These are phyloP conservation scores for Myiotriccus ornatus DNA, from an alignment of 2,797 vertebrate genomes.

Conservation along the genomic window DNA sequence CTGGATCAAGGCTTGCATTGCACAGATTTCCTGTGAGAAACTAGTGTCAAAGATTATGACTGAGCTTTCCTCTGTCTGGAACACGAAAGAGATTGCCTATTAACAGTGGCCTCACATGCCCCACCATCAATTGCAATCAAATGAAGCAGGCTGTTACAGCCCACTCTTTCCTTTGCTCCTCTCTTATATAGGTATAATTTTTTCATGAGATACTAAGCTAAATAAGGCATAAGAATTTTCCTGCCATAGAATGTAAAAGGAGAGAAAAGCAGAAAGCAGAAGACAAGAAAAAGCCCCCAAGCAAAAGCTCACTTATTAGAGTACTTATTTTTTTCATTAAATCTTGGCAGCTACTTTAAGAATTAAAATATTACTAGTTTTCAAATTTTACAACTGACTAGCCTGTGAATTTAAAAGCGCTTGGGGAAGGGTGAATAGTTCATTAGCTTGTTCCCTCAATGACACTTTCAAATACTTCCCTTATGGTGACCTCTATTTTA, in stretches of 20 bases:
- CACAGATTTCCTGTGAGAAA: neutral
- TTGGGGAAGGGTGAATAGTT: conserved; percentile 55
- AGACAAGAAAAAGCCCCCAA: neutral
- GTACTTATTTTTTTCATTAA: conserved; percentile 30
- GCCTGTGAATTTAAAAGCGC: conserved; percentile 54
- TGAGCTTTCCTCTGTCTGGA: neutral
- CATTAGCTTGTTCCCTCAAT: conserved; percentile 62
- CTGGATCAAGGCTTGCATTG: neutral
- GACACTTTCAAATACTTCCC: conserved; percentile 67
- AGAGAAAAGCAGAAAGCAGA: neutral
- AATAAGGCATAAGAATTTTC: neutral
- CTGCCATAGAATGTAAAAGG: neutral
- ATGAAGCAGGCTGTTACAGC: neutral
- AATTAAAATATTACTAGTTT: conserved; percentile 55
- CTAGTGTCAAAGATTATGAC: neutral
- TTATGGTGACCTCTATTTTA: conserved; percentile 70
- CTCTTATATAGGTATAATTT: neutral
- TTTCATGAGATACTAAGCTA: neutral
- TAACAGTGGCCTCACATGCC: neutral
- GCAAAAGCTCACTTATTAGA: neutral
- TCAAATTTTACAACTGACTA: conserved; percentile 49
- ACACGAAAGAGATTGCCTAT: neutral
- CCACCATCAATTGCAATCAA: neutral
- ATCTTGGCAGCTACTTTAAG: conserved; percentile 33
- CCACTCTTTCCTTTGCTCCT: neutral